phyloP scores from a whole-genome alignment of 2,888 invertebrate genomes.

The Thereva unica region DNA sequence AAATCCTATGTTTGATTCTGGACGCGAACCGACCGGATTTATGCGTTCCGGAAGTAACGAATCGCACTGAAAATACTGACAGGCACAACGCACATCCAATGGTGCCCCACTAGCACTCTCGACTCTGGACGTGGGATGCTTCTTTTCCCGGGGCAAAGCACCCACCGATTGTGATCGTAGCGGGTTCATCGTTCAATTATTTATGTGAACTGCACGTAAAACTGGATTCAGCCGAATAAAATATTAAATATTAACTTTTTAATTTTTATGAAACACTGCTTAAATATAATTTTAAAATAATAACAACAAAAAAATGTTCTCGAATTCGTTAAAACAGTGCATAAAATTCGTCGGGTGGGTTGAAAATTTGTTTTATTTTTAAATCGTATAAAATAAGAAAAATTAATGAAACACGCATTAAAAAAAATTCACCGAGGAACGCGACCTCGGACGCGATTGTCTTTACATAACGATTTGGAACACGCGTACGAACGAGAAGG shows the following conservation, averaged over 20 bases:
- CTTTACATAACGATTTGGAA: constrained; percentile 29
- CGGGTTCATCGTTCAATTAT: constrained; percentile 45
- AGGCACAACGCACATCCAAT: constrained; percentile 81
- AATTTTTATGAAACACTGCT: too few relatives aligned
- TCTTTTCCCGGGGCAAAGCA: constrained; percentile 65
- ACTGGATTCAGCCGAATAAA: too few relatives aligned
- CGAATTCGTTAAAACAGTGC: constrained; percentile 37
- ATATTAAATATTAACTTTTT: too few relatives aligned
- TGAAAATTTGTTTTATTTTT: constrained; percentile 21
- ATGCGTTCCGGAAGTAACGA: constrained; percentile 76
- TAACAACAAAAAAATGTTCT: constrained; percentile 6
- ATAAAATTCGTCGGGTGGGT: constrained; percentile 17
- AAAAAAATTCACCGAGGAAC: constrained; percentile 14
- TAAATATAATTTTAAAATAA: too few relatives aligned
- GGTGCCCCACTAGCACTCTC: constrained; percentile 73
- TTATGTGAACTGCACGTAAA: constrained; percentile 40
- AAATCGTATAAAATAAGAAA: constrained; percentile 8
- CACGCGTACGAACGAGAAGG: background rate
- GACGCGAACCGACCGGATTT: constrained; percentile 68
- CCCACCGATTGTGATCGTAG: constrained; percentile 73
- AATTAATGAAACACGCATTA: constrained; percentile 13
- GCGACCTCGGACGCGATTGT: constrained; percentile 24
- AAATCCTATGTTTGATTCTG: constrained; percentile 63
- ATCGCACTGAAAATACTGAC: constrained; percentile 83
- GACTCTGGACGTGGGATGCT: constrained; percentile 70